These are phyloP conservation scores for Nylanderia fulva DNA, from an alignment of 1,140 invertebrate genomes.

Conservation along the genomic window DNA sequence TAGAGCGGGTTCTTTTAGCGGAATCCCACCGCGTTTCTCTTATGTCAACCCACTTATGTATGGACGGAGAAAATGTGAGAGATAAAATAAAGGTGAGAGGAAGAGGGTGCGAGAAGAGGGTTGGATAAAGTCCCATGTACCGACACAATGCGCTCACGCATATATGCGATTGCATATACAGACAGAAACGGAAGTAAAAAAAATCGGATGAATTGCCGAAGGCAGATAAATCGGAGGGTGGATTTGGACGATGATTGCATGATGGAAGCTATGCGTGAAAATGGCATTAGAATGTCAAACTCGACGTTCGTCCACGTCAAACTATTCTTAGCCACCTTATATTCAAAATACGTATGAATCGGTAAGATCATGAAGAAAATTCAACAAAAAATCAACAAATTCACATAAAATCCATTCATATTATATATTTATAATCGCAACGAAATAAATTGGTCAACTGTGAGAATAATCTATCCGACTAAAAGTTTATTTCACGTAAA, in stretches of 20 bases:
- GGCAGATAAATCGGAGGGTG: conserved; percentile 27
- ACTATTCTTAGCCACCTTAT: background rate
- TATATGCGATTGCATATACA: conserved; percentile 38
- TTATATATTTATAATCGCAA: background rate
- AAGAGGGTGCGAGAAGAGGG: conserved; percentile 18
- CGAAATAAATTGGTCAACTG: background rate
- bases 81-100: conserved; percentile 42
- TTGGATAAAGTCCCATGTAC: conserved; percentile 12
- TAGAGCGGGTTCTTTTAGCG: conserved; percentile 48
- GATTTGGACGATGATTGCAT: conserved; percentile 24
- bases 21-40: conserved; percentile 28
- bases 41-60: conserved; percentile 42
- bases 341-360: background rate
- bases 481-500: background rate
- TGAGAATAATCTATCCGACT: background rate
- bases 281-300: conserved; percentile 34
- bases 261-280: conserved; percentile 39
- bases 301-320: conserved; percentile 5
- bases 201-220: conserved; percentile 2
- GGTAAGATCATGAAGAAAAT: background rate
- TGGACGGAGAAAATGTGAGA: conserved; percentile 14
- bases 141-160: conserved; percentile 8
- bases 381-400: background rate
- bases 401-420: conserved; percentile 2
- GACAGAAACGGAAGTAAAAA: conserved; percentile 12